phyloP scores from a whole-genome alignment of 2,797 vertebrate genomes.

The Phaenicophaeus curvirostris region DNA sequence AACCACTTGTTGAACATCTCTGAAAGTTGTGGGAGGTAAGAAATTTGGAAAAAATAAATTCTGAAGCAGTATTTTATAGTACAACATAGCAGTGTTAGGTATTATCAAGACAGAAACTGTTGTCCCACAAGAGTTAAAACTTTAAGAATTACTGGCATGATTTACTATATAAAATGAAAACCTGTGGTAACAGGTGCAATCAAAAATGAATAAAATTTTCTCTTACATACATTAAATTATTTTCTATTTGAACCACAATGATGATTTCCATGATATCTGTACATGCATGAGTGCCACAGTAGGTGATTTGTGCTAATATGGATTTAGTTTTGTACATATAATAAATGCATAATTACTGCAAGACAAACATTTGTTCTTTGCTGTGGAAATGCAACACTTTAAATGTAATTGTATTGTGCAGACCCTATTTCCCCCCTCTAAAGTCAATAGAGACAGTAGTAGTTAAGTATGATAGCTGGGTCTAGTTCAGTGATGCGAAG shows the following conservation, averaged over 20 bases:
- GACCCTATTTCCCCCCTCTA: not conserved
- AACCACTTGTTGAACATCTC: not conserved
- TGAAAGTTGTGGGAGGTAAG: not conserved
- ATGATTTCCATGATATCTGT: not conserved
- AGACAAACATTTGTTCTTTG: conserved; percentile 26
- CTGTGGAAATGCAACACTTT: not conserved
- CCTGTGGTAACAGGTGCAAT: not conserved
- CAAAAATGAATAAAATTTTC: not conserved
- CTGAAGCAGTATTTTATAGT: not conserved
- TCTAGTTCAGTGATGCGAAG: not conserved
- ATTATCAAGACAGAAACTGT: not conserved
- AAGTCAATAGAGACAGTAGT: not conserved
- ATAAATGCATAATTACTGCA: conserved; percentile 29
- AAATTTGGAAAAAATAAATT: not conserved
- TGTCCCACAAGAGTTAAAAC: not conserved
- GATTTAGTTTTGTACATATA: conserved; percentile 20
- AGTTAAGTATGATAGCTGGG: not conserved
- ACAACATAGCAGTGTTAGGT: not conserved
- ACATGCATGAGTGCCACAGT: not conserved
- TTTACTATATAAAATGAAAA: not conserved
- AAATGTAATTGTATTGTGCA: not conserved
- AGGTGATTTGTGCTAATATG: conserved; percentile 12
- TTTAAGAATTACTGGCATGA: not conserved
- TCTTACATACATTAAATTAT: not conserved
- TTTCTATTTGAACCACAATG: not conserved